phyloP scores from a whole-genome alignment of 2,888 invertebrate species.

The Amphipyra berbera region DNA sequence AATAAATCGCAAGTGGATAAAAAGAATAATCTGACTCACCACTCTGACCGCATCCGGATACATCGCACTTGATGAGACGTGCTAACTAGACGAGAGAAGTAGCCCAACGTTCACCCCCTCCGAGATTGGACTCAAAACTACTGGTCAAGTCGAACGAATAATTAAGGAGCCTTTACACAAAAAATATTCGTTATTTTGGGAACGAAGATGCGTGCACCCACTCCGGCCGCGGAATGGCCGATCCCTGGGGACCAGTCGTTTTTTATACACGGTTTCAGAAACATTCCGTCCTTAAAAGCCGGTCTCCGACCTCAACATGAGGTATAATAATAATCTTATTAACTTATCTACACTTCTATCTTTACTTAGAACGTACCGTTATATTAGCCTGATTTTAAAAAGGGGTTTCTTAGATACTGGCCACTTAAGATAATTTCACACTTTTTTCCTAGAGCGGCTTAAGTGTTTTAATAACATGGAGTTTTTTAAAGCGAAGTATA shows the following conservation, averaged over 20 bases:
- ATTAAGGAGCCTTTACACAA: constrained; percentile 70
- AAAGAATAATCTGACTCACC: constrained; percentile 67
- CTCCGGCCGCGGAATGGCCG: constrained; percentile 85
- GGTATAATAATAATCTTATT: constrained; percentile 89
- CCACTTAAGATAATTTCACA: constrained; percentile 89
- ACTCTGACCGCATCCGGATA: constrained; percentile 70
- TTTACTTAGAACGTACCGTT: constrained; percentile 88
- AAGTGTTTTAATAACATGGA: constrained; percentile 81
- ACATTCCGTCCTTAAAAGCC: constrained; percentile 88
- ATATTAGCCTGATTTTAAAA: constrained; percentile 83
- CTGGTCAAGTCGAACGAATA: constrained; percentile 60
- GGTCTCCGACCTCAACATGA: constrained; percentile 84
- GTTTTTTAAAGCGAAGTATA: constrained; percentile 65
- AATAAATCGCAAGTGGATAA: constrained; percentile 36
- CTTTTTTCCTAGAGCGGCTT: constrained; percentile 77
- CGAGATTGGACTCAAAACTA: constrained; percentile 68
- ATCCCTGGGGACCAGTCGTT: constrained; percentile 84
- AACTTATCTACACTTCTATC: constrained; percentile 88
- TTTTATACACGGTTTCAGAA: constrained; percentile 88
- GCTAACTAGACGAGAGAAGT: constrained; percentile 61
- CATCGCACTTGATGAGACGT: constrained; percentile 70
- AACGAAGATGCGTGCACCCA: constrained; percentile 84
- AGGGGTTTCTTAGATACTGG: constrained; percentile 79
- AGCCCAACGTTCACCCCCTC: constrained; percentile 70
- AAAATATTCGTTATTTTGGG: constrained; percentile 70